These are phyloP conservation scores for Anagyrus pseudococci DNA, from an alignment of 2,888 invertebrate genomes.

Conservation along the genomic window DNA sequence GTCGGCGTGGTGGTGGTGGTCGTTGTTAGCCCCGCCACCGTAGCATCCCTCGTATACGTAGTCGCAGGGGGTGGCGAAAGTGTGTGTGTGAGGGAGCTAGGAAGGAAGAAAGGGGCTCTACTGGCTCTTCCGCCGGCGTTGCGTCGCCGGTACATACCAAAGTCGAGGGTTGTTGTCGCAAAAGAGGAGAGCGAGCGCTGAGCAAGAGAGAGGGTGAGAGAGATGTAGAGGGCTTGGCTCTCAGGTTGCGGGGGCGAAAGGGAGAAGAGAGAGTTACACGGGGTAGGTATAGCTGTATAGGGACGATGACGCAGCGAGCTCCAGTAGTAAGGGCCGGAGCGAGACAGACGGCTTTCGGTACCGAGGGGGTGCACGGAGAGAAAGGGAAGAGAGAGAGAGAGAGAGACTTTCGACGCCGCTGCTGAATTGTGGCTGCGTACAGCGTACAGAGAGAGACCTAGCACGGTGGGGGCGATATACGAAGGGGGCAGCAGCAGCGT, in stretches of 20 bases:
- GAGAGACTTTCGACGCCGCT: background rate
- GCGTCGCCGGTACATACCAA: constrained; percentile 25
- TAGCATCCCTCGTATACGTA: too few species aligned
- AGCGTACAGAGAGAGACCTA: too few species aligned
- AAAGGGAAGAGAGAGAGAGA: background rate
- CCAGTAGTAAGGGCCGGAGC: background rate
- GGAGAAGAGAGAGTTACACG: background rate
- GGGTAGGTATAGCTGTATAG: background rate
- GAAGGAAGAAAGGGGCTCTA: constrained; percentile 21
- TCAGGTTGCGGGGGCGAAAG: too few species aligned
- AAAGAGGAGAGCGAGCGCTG: constrained; percentile 11
- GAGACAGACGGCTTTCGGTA: background rate
- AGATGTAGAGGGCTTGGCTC: too few species aligned
- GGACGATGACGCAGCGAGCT: too few species aligned
- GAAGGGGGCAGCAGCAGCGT: too few species aligned
- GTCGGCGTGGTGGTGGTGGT: too few species aligned
- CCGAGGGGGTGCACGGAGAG: too few species aligned
- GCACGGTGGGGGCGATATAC: background rate
- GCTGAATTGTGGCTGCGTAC: background rate
- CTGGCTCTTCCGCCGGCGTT: constrained; percentile 23
- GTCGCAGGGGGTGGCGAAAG: background rate
- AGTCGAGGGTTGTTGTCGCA: constrained; percentile 30
- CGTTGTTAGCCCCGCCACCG: too few species aligned
- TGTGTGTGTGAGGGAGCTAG: constrained; percentile 7
- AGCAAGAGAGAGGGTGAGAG: constrained; percentile 1